Conservation (phyloP, 2,797 vertebrate species). For the Nothura maculosa region DNA sequence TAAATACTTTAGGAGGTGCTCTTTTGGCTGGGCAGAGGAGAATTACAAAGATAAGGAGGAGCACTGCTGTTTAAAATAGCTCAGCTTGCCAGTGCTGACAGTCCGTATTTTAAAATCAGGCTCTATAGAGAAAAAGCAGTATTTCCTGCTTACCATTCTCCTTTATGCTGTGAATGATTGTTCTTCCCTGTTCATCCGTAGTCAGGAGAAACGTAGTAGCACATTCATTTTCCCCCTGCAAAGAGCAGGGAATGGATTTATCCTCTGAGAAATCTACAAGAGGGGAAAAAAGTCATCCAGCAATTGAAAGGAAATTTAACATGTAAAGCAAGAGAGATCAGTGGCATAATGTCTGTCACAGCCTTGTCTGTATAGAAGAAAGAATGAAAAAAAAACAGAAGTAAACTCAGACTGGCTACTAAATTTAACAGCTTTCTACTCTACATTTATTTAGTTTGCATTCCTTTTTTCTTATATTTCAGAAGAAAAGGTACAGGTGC, state of each 20-base stretch:
- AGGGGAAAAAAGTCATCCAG: slow-evolving; percentile 68
- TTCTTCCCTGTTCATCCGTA: slow-evolving; percentile 84
- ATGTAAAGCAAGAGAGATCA: slow-evolving; percentile 44
- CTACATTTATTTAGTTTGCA: background rate
- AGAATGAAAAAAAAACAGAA: slow-evolving; percentile 21
- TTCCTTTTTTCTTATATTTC: slow-evolving; percentile 73
- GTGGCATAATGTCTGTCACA: slow-evolving; percentile 58
- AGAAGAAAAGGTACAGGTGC: slow-evolving; percentile 75
- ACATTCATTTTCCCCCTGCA: slow-evolving; percentile 92
- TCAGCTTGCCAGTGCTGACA: slow-evolving; percentile 5
- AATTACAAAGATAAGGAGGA: slow-evolving; percentile 10
- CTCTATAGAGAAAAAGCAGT: background rate
- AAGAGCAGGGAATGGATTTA: slow-evolving; percentile 86
- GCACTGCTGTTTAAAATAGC: background rate
- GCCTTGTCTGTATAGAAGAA: slow-evolving; percentile 1
- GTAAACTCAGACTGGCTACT: slow-evolving; percentile 17
- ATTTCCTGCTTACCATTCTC: slow-evolving; percentile 84
- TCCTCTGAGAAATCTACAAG: slow-evolving; percentile 89
- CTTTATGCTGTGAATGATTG: slow-evolving; percentile 85
- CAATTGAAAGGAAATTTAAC: slow-evolving; percentile 71
- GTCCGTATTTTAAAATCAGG: background rate
- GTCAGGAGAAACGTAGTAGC: slow-evolving; percentile 89
- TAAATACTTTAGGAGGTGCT: background rate
- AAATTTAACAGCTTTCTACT: background rate
- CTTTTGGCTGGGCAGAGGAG: background rate